phyloP scores from a whole-genome alignment of 2,113 vertebrate genomes.

The Propithecus coquereli region DNA sequence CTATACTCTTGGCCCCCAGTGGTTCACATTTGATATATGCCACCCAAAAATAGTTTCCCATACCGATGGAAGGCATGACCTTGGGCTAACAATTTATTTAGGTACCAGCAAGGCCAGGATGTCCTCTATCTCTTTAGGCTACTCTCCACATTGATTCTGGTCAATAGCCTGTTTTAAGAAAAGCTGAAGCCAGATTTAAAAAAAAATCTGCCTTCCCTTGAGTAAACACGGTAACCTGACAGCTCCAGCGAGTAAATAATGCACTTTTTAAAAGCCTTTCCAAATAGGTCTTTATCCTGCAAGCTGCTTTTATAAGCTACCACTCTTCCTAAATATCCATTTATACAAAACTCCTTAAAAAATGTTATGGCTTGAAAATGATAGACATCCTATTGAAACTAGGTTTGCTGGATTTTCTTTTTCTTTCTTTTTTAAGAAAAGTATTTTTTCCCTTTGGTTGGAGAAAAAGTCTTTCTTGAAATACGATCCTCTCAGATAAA shows the following conservation, averaged over 20 bases:
- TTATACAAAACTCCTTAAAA: constrained; percentile 25
- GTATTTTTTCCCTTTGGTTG: constrained; percentile 40
- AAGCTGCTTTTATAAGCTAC: constrained; percentile 37
- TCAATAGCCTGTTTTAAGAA: constrained; percentile 58
- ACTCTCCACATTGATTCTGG: constrained; percentile 13
- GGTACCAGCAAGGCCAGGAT: neutral
- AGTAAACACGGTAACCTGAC: constrained; percentile 24
- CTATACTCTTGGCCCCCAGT: neutral
- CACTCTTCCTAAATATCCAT: neutral
- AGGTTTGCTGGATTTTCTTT: neutral
- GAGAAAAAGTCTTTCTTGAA: constrained; percentile 66
- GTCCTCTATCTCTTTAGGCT: neutral
- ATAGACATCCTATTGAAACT: neutral
- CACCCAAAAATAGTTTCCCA: neutral
- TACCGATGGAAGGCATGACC: neutral
- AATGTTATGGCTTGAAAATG: neutral
- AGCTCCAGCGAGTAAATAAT: constrained; percentile 61
- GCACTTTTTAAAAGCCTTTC: constrained; percentile 53
- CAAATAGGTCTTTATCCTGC: constrained; percentile 29
- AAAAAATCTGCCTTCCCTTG: constrained; percentile 40
- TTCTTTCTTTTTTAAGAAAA: constrained; percentile 26
- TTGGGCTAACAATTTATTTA: constrained; percentile 29
- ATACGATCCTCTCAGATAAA: constrained; percentile 70
- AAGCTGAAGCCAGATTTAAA: constrained; percentile 17
- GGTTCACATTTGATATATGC: neutral